phyloP scores from a whole-genome alignment of 2,888 invertebrate species.

The Lycocerus yunnanus region DNA sequence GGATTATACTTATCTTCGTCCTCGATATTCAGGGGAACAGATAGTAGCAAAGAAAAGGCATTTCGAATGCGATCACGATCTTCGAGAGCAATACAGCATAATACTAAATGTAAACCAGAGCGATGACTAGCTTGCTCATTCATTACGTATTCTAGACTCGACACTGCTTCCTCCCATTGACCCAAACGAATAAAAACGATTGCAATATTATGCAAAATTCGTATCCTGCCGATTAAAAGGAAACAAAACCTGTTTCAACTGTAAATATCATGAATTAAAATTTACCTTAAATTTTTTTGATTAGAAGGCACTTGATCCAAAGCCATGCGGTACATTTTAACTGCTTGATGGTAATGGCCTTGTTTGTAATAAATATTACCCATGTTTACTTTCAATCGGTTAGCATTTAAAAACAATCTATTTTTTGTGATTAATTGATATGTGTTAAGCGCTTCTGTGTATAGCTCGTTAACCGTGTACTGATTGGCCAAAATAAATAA shows the following conservation, averaged over 20 bases:
- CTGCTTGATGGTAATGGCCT: slow-evolving; percentile 90
- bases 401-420: slow-evolving; percentile 91
- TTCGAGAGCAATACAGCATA: slow-evolving; percentile 87
- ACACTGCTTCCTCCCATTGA: slow-evolving; percentile 94
- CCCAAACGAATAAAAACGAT: slow-evolving; percentile 94
- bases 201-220: slow-evolving; percentile 98
- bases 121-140: slow-evolving; percentile 83
- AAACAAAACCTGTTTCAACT: neutral
- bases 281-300: slow-evolving; percentile 87
- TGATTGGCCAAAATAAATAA: slow-evolving; percentile 95
- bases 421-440: slow-evolving; percentile 94
- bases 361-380: slow-evolving; percentile 97
- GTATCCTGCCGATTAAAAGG: slow-evolving; percentile 65
- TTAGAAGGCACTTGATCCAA: slow-evolving; percentile 94
- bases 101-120: slow-evolving; percentile 83
- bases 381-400: slow-evolving; percentile 95
- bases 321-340: slow-evolving; percentile 98
- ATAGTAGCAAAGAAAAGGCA: slow-evolving; percentile 87
- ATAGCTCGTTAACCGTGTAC: slow-evolving; percentile 93
- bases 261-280: neutral
- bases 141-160: slow-evolving; percentile 98
- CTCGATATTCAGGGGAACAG: slow-evolving; percentile 82
- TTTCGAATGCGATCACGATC: slow-evolving; percentile 93
- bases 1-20: slow-evolving; percentile 75
- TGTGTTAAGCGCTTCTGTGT: slow-evolving; percentile 93